These are phyloP conservation scores for Tachysurus fulvidraco DNA, from an alignment of 2,113 vertebrate species.

Conservation along the genomic window DNA sequence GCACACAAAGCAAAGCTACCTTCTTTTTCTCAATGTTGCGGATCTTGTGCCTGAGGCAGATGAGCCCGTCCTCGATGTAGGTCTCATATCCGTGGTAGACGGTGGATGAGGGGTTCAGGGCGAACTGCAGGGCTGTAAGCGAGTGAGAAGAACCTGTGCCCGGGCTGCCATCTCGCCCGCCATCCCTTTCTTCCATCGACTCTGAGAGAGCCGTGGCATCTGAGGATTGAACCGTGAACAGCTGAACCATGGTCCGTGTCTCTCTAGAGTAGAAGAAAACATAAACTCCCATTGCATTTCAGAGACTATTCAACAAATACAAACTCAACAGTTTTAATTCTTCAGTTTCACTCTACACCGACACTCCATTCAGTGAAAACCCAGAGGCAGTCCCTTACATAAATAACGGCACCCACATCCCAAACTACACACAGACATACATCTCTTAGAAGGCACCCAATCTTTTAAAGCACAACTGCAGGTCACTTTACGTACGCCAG, in stretches of 20 bases:
- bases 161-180: conserved; percentile 57
- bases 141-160: conserved; percentile 48
- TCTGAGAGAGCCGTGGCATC: conserved; percentile 67
- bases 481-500: background rate
- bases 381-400: no score
- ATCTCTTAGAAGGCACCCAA: background rate
- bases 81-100: conserved; percentile 86
- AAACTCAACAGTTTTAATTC: background rate
- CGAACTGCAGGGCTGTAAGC: conserved; percentile 69
- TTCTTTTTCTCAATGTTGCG: conserved; percentile 98
- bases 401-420: background rate
- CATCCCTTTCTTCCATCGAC: conserved; percentile 64
- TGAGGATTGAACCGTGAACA: conserved; percentile 72
- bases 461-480: background rate
- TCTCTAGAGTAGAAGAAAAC: conserved; percentile 29
- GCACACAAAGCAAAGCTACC: conserved; percentile 67
- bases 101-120: conserved; percentile 71
- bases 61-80: conserved; percentile 92
- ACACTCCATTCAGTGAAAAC: conserved; percentile 28
- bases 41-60: conserved; percentile 96
- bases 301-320: background rate
- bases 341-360: conserved; percentile 3
- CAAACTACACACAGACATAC: background rate
- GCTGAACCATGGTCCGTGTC: conserved; percentile 83
- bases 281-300: background rate